These are phyloP conservation scores for Battus philenor DNA, from an alignment of 1,140 invertebrate genomes.

Conservation along the genomic window DNA sequence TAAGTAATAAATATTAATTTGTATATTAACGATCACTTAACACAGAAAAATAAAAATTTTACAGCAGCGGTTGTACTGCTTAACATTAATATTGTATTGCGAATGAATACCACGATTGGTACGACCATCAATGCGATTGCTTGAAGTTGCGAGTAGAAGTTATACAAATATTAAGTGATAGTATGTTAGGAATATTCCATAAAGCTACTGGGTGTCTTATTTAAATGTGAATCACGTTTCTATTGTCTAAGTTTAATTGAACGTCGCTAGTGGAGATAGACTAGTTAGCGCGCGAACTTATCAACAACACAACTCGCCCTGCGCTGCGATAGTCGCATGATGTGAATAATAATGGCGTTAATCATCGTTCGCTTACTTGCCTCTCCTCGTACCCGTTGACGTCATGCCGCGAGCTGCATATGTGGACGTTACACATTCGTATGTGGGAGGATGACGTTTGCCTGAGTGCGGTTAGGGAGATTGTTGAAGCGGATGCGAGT, in stretches of 20 bases:
- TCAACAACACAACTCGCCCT: slow-evolving; percentile 4
- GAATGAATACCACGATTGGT: no score
- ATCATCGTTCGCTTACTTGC: slow-evolving; percentile 29
- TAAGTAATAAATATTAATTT: no score
- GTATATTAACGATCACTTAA: no score
- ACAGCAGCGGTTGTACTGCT: no score
- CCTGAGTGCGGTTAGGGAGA: slow-evolving; percentile 9
- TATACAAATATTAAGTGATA: no score
- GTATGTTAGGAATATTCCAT: no score
- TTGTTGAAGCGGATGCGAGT: slow-evolving; percentile 1
- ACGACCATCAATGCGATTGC: no score
- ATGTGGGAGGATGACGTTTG: slow-evolving; percentile 41
- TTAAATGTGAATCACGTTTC: slow-evolving; percentile 7
- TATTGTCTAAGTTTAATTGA: slow-evolving; percentile 9
- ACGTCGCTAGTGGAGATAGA: slow-evolving; percentile 6
- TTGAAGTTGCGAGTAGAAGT: no score
- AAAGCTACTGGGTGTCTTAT: no score
- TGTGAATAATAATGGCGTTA: slow-evolving; percentile 23
- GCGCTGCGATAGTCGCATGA: slow-evolving; percentile 10
- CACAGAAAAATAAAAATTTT: no score
- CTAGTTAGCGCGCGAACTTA: slow-evolving; percentile 5
- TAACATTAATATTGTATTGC: no score
- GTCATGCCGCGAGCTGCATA: slow-evolving; percentile 28
- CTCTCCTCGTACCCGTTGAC: slow-evolving; percentile 26
- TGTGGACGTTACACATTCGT: slow-evolving; percentile 21